Evolutionary conservation across 2,888 invertebrate species (phyloP).

Genomic region (Apamea monoglypha): DNA sequence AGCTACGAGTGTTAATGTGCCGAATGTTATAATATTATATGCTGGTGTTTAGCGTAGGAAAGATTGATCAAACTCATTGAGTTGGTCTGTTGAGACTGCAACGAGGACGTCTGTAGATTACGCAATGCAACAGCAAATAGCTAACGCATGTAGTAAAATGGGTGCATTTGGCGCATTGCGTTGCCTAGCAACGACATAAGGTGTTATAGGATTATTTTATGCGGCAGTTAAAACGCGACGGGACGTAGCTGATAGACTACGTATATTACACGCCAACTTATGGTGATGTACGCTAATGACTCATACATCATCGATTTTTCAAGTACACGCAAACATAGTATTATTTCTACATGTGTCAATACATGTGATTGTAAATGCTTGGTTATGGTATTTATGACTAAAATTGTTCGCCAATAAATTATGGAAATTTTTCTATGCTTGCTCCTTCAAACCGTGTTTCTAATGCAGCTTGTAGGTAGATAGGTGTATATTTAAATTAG

Average conservation of each 20-base stretch:
- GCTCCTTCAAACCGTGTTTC: slow-evolving; percentile 9
- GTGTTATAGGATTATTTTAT: slow-evolving; percentile 52
- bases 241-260: slow-evolving; percentile 11
- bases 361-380: slow-evolving; percentile 46
- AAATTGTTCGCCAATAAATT: slow-evolving; percentile 48
- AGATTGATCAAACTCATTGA: slow-evolving; percentile 24
- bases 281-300: slow-evolving; percentile 23
- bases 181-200: slow-evolving; percentile 82
- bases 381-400: slow-evolving; percentile 46
- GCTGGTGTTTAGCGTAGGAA: slow-evolving; percentile 24
- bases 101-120: slow-evolving; percentile 55
- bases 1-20: slow-evolving; percentile 36
- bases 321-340: slow-evolving; percentile 14
- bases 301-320: slow-evolving; percentile 36
- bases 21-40: slow-evolving; percentile 21
- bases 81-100: slow-evolving; percentile 23
- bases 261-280: slow-evolving; percentile 7
- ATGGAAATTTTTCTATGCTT: slow-evolving; percentile 16
- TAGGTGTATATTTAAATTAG: slow-evolving; percentile 15
- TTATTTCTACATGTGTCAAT: slow-evolving; percentile 29
- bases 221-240: slow-evolving; percentile 42
- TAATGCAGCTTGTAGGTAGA: background rate
- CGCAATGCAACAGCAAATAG: slow-evolving; percentile 66
- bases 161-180: slow-evolving; percentile 84
- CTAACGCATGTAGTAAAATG: slow-evolving; percentile 70